Evolutionary conservation across 2,888 invertebrate species (phyloP).

Genomic region (Amiota communis): DNA sequence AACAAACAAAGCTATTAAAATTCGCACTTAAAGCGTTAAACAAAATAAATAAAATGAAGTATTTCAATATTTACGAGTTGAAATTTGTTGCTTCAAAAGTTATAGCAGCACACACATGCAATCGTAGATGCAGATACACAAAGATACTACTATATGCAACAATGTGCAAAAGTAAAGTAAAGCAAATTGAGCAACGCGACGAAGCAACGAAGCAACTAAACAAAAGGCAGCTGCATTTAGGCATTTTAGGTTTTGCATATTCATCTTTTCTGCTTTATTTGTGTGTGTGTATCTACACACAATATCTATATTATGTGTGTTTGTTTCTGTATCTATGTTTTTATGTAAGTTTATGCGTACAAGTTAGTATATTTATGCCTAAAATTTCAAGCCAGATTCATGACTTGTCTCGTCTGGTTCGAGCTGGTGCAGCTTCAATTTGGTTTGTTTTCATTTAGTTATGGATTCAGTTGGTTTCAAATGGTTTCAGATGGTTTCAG

Average conservation of each 20-base stretch:
- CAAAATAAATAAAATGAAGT: constrained; percentile 42
- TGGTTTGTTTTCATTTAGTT: constrained; percentile 43
- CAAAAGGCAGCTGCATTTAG: constrained; percentile 22
- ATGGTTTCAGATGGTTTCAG: constrained; percentile 43
- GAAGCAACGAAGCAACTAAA: background rate
- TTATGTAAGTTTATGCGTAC: background rate
- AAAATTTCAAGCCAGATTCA: constrained; percentile 24
- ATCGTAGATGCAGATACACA: constrained; percentile 38
- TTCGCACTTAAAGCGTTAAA: constrained; percentile 45
- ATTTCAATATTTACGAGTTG: constrained; percentile 35
- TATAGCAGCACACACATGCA: background rate
- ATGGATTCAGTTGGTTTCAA: constrained; percentile 27
- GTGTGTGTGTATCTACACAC: background rate
- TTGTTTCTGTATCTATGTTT: constrained; percentile 1
- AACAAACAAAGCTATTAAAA: constrained; percentile 35
- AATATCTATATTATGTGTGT: background rate
- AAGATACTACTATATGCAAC: background rate
- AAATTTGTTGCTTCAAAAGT: constrained; percentile 24
- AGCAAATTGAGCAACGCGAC: constrained; percentile 3
- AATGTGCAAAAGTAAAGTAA: background rate
- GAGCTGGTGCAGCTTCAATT: constrained; percentile 30
- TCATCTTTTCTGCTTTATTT: background rate
- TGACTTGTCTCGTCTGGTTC: constrained; percentile 22
- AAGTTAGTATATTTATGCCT: background rate
- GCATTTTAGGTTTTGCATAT: background rate